Conservation (phyloP, 2,797 vertebrate genomes). For the Sebastes trivittatus region DNA sequence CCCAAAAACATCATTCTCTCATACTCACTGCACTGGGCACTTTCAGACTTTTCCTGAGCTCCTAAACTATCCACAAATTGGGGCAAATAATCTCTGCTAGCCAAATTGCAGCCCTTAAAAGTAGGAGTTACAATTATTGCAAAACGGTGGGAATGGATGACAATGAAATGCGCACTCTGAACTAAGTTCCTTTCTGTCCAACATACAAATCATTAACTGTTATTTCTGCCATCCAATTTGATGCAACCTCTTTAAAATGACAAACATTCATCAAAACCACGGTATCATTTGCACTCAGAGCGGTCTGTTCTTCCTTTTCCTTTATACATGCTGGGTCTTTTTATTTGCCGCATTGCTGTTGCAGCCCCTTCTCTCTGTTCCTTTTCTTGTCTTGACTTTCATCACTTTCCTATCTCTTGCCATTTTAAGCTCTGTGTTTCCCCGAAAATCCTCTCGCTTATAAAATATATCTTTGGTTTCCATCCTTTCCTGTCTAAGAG, state of each 20-base stretch:
- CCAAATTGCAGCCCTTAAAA: constrained; percentile 80
- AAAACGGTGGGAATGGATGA: constrained; percentile 74
- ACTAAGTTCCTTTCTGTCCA: constrained; percentile 46
- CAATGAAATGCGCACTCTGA: constrained; percentile 72
- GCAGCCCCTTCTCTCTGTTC: constrained; percentile 66
- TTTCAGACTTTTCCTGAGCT: constrained; percentile 85
- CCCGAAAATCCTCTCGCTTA: constrained; percentile 33
- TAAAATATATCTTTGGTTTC: constrained; percentile 76
- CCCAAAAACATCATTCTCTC: constrained; percentile 52
- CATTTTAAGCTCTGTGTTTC: constrained; percentile 45
- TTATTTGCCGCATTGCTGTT: constrained; percentile 76
- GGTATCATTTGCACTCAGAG: constrained; percentile 52
- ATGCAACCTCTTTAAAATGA: constrained; percentile 45
- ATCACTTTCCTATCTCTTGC: constrained; percentile 70
- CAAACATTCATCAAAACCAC: constrained; percentile 56
- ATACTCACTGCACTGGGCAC: constrained; percentile 73
- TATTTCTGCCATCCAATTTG: constrained; percentile 12
- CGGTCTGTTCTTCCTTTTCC: constrained; percentile 51
- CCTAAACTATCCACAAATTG: constrained; percentile 71
- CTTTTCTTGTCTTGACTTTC: constrained; percentile 73
- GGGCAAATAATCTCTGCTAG: constrained; percentile 79
- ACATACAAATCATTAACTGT: constrained; percentile 56
- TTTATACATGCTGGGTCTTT: constrained; percentile 71
- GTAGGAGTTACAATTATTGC: constrained; percentile 75
- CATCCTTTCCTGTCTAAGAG: constrained; percentile 53